phyloP scores from a whole-genome alignment of 2,888 invertebrate genomes.

The Allophyes oxyacanthae region DNA sequence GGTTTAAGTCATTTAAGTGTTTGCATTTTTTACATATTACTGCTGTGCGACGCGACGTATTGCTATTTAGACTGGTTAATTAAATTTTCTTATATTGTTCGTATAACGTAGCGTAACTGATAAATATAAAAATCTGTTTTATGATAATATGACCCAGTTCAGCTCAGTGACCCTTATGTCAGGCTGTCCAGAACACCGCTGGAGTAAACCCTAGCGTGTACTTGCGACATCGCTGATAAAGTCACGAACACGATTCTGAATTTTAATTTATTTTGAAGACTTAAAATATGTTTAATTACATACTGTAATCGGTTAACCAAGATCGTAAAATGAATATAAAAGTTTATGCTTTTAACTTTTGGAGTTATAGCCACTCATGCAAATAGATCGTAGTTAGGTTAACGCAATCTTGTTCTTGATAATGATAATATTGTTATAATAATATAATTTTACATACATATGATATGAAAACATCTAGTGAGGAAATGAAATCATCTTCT shows the following conservation, averaged over 20 bases:
- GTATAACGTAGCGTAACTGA: conserved; percentile 13
- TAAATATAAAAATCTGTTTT: conserved; percentile 42
- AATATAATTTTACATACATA: not conserved
- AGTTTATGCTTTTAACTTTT: not conserved
- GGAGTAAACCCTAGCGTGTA: conserved; percentile 46
- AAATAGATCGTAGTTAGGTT: not conserved
- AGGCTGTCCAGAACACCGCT: conserved; percentile 44
- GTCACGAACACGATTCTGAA: conserved; percentile 49
- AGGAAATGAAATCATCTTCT: conserved; percentile 36
- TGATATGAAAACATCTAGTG: conserved; percentile 17
- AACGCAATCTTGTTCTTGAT: conserved; percentile 3
- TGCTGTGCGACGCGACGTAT: conserved; percentile 12
- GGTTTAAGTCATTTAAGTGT: conserved; percentile 20
- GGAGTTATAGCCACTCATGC: not conserved
- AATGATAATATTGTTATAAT: too few relatives aligned
- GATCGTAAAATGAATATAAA: not conserved
- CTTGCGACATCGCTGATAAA: conserved; percentile 44
- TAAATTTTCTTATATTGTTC: not conserved
- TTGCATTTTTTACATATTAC: conserved; percentile 37
- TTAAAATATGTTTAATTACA: conserved; percentile 29
- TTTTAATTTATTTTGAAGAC: conserved; percentile 29
- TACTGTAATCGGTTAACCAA: conserved; percentile 17
- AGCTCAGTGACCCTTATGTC: conserved; percentile 52
- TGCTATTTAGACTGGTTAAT: too few relatives aligned
- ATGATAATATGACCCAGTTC: conserved; percentile 58